These are phyloP conservation scores for Dendropsophus ebraccatus DNA, from an alignment of 2,113 vertebrate species.

Conservation along the genomic window DNA sequence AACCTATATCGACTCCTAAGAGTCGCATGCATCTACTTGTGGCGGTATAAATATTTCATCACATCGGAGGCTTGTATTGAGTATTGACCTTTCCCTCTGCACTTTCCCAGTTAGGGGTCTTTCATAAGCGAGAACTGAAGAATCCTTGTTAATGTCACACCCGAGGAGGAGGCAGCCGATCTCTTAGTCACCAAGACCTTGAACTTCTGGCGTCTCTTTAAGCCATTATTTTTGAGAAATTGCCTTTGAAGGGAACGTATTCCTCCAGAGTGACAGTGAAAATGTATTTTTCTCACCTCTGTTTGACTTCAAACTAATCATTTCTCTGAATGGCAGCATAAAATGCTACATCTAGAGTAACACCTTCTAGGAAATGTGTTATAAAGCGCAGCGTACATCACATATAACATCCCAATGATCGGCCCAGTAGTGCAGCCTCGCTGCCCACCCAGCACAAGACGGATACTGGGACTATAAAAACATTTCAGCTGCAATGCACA, in stretches of 20 bases:
- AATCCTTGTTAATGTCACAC: slow-evolving; percentile 48
- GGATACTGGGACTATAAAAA: not conserved
- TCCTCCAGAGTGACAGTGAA: slow-evolving; percentile 26
- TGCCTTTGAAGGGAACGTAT: not conserved
- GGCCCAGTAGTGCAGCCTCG: not conserved
- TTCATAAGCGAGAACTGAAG: not conserved
- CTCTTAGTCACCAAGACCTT: slow-evolving; percentile 22
- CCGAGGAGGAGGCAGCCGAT: slow-evolving; percentile 7
- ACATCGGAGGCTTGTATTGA: slow-evolving; percentile 10
- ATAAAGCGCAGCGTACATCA: not conserved
- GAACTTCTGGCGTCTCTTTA: slow-evolving; percentile 29
- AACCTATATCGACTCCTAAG: not conserved
- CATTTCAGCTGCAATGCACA: slow-evolving; percentile 9
- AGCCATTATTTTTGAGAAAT: slow-evolving; percentile 28
- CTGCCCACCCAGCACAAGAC: not conserved
- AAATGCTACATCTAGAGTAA: slow-evolving; percentile 29
- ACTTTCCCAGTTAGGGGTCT: slow-evolving; percentile 16
- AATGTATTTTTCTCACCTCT: slow-evolving; percentile 52
- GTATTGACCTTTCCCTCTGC: slow-evolving; percentile 31
- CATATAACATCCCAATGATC: not conserved
- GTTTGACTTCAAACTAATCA: slow-evolving; percentile 35
- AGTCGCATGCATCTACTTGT: not conserved
- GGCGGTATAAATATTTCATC: slow-evolving; percentile 42
- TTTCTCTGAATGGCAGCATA: not conserved
- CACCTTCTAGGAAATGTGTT: slow-evolving; percentile 54